Evolutionary conservation across 2,888 invertebrate genomes (phyloP).

Genomic region (Eurytoma adleriae): DNA sequence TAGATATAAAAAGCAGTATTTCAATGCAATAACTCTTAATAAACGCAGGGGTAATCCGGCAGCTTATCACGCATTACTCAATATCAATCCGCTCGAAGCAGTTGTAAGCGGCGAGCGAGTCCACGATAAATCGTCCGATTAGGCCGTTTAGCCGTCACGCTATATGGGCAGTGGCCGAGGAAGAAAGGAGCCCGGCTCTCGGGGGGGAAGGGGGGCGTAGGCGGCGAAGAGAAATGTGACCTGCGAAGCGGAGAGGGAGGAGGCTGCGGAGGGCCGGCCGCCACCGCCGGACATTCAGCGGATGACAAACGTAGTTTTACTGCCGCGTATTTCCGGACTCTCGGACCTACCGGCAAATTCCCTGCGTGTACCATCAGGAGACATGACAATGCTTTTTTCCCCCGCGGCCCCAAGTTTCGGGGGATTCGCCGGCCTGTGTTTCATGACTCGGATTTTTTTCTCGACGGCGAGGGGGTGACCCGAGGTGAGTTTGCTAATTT

Average conservation of each 20-base stretch:
- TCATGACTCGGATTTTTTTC: background rate
- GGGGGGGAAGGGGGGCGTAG: background rate
- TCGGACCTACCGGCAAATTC: background rate
- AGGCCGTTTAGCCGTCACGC: conserved; percentile 22
- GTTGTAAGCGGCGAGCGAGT: background rate
- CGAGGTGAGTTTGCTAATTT: background rate
- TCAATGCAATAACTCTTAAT: background rate
- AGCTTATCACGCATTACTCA: conserved; percentile 23
- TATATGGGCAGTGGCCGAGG: background rate
- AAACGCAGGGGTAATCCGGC: too few relatives aligned
- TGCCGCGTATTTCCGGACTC: conserved; percentile 19
- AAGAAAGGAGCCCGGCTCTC: conserved; percentile 2
- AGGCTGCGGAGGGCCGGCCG: too few relatives aligned
- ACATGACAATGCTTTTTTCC: conserved; percentile 44
- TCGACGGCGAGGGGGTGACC: background rate
- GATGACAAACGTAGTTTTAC: conserved; percentile 38
- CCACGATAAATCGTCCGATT: conserved; percentile 31
- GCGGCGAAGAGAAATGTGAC: background rate
- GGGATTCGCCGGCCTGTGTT: background rate
- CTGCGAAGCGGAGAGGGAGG: background rate
- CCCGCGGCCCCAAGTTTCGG: background rate
- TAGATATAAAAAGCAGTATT: background rate
- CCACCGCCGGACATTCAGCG: background rate
- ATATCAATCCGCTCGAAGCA: conserved; percentile 33
- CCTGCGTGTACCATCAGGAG: background rate